These are phyloP conservation scores for Sphecodes monilicornis DNA, from an alignment of 2,888 invertebrate species.

Conservation along the genomic window DNA sequence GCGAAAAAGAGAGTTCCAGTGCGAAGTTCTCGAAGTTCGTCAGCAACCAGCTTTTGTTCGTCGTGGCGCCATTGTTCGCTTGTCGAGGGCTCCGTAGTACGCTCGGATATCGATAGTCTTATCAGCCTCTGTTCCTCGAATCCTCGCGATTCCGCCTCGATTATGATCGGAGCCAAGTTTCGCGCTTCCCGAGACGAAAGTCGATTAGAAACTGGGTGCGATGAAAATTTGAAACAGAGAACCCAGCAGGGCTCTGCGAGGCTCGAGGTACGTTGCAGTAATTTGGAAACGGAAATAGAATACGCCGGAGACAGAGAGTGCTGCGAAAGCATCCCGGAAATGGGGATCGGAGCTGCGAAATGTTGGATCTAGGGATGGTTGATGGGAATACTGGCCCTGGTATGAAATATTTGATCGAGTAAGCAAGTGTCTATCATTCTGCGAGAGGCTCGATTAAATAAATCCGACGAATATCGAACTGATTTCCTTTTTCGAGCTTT, in stretches of 20 bases:
- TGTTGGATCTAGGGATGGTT: neutral
- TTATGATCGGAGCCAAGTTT: slow-evolving; percentile 23
- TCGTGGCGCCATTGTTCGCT: slow-evolving; percentile 28
- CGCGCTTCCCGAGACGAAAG: neutral
- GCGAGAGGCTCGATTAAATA: neutral
- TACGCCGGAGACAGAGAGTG: neutral
- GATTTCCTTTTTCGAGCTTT: too few relatives aligned
- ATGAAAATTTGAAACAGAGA: slow-evolving; percentile 31
- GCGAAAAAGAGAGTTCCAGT: too few relatives aligned
- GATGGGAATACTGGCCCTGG: neutral
- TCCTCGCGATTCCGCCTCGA: neutral
- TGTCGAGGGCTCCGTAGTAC: slow-evolving; percentile 4
- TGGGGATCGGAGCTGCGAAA: neutral
- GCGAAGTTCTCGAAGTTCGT: neutral
- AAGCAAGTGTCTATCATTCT: neutral
- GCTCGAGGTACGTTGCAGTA: slow-evolving; percentile 3
- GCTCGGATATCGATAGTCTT: slow-evolving; percentile 43
- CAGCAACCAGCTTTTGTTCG: neutral
- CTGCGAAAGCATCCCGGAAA: neutral
- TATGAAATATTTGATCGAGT: neutral
- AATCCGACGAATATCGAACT: neutral
- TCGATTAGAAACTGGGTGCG: neutral
- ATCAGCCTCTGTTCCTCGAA: slow-evolving; percentile 25
- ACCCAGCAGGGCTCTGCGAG: neutral
- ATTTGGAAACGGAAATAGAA: slow-evolving; percentile 22